Conservation (phyloP, 2,888 invertebrate genomes). For the Tetropium fuscum region DNA sequence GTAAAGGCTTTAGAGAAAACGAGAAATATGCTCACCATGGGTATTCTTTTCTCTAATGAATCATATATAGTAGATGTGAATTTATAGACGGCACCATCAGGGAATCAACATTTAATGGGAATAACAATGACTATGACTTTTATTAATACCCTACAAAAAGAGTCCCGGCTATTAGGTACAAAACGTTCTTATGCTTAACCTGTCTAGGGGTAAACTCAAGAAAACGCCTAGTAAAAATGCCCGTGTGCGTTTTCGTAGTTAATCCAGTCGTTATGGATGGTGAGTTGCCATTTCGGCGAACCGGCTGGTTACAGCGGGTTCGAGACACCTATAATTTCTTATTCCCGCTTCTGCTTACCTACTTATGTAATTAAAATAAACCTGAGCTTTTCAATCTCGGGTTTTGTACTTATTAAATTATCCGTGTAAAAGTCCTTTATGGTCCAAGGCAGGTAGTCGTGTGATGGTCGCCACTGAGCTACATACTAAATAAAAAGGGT, state of each 20-base stretch:
- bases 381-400: slow-evolving; percentile 41
- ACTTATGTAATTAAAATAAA: slow-evolving; percentile 51
- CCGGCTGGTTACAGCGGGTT: slow-evolving; percentile 22
- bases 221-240: slow-evolving; percentile 28
- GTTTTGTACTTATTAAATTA: slow-evolving; percentile 46
- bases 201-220: slow-evolving; percentile 21
- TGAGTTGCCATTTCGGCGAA: slow-evolving; percentile 51
- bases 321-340: slow-evolving; percentile 49
- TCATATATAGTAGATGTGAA: no score
- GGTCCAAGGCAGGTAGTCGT: slow-evolving; percentile 16
- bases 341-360: slow-evolving; percentile 46
- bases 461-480: slow-evolving; percentile 4
- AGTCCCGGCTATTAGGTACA: slow-evolving; percentile 16
- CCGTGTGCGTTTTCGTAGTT: slow-evolving; percentile 34
- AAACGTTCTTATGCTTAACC: slow-evolving; percentile 24
- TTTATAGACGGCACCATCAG: no score
- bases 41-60: no score
- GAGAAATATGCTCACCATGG: no score
- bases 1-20: no score
- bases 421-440: slow-evolving; percentile 24
- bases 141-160: slow-evolving; percentile 2
- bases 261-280: slow-evolving; percentile 53
- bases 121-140: slow-evolving; percentile 5
- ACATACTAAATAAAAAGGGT: no score
- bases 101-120: neutral